phyloP scores from a whole-genome alignment of 1,140 invertebrate genomes.

The Drosophila baimaii region DNA sequence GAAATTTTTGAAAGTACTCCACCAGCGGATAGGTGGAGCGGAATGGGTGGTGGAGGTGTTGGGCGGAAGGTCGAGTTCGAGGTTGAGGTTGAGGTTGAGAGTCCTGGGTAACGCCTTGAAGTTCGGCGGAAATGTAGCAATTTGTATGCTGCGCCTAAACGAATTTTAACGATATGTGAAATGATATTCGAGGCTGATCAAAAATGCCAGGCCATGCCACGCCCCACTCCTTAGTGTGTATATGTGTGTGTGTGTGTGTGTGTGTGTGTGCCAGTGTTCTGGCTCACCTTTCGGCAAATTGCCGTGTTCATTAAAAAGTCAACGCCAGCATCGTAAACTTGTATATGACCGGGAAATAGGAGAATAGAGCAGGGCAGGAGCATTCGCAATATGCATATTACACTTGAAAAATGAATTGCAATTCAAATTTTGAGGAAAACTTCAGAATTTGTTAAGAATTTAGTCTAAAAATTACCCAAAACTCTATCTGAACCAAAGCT shows the following conservation, averaged over 20 bases:
- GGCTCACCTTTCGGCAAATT: slow-evolving; percentile 75
- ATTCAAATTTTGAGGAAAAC: neutral
- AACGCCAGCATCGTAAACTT: slow-evolving; percentile 73
- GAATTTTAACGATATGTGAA: slow-evolving; percentile 83
- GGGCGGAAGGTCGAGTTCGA: neutral
- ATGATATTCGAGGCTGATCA: slow-evolving; percentile 81
- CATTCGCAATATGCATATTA: slow-evolving; percentile 56
- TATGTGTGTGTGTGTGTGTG: slow-evolving; percentile 9
- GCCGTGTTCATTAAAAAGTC: slow-evolving; percentile 81
- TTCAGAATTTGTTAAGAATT: fast-evolving
- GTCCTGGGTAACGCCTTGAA: slow-evolving; percentile 50
- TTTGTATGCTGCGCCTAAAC: slow-evolving; percentile 82
- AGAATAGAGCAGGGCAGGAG: slow-evolving; percentile 15
- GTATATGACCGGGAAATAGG: slow-evolving; percentile 32
- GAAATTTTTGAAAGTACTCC: slow-evolving; percentile 68
- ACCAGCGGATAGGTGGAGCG: slow-evolving; percentile 20
- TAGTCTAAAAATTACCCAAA: neutral
- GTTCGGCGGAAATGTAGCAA: slow-evolving; percentile 80
- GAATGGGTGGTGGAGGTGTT: neutral
- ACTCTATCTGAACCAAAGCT: fast-evolving
- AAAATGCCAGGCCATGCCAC: slow-evolving; percentile 63
- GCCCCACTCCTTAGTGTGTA: slow-evolving; percentile 8
- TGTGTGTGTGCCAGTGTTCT: slow-evolving; percentile 23
- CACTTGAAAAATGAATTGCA: slow-evolving; percentile 50
- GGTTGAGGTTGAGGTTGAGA: slow-evolving; percentile 5